Percentiles rank a stretch among this genome's conserved stretches.
Conservation (phyloP, 2,113 vertebrate species). For the Psilopsiagon aymara region DNA sequence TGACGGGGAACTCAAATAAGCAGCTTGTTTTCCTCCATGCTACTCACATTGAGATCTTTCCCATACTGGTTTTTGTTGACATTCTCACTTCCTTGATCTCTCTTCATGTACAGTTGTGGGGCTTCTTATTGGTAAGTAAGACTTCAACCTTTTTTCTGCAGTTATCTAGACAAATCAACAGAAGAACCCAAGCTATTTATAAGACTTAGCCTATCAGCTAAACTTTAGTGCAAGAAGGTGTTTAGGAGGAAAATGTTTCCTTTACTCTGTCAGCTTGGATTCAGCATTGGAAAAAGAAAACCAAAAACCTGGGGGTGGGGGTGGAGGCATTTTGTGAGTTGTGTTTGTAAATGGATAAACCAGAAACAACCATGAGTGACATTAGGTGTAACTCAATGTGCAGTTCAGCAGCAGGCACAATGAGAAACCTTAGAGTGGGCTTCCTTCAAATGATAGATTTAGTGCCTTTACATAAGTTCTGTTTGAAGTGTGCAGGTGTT, state of each 20-base stretch:
- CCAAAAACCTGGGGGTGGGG: too few relatives aligned
- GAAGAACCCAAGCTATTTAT: neutral
- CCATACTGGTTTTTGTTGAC: neutral
- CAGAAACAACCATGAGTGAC: neutral
- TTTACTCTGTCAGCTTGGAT: neutral
- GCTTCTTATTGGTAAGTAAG: neutral
- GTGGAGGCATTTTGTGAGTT: neutral
- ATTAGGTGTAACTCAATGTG: neutral
- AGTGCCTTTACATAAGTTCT: neutral
- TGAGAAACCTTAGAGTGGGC: neutral
- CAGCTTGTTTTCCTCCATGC: neutral
- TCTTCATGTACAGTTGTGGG: neutral
- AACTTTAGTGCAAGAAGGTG: neutral
- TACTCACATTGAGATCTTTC: neutral
- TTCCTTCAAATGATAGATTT: conserved; percentile 4
- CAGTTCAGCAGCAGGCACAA: neutral
- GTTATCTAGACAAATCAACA: neutral
- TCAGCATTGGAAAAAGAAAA: neutral
- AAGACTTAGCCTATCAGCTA: neutral
- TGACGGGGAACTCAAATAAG: fast-evolving
- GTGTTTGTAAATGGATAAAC: neutral
- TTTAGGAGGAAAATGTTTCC: neutral
- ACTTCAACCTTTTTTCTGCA: neutral
- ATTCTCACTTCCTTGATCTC: neutral
- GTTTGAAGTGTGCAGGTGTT: neutral